Evolutionary conservation across 2,113 vertebrate species (phyloP).

Genomic region (Lampris incognitus): DNA sequence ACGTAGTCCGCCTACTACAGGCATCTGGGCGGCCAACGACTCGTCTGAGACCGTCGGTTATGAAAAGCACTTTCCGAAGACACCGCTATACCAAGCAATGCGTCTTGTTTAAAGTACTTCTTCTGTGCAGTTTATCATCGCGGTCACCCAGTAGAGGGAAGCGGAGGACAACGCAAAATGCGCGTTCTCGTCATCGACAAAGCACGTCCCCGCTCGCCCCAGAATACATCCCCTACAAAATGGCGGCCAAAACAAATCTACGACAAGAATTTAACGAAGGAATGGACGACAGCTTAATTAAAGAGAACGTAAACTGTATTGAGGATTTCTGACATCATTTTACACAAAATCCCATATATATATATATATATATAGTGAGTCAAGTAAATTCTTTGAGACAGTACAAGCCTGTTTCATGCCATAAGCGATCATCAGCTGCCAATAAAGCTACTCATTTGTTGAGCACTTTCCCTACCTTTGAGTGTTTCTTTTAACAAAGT

Average conservation of each 20-base stretch:
- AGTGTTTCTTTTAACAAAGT: too few species aligned
- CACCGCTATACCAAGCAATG: slow-evolving; percentile 65
- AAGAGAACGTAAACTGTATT: too few species aligned
- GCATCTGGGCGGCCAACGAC: slow-evolving; percentile 37
- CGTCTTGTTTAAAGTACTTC: slow-evolving; percentile 60
- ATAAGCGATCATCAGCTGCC: too few species aligned
- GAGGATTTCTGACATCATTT: too few species aligned
- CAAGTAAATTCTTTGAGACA: too few species aligned
- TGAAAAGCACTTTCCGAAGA: slow-evolving; percentile 49
- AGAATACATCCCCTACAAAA: slow-evolving; percentile 80
- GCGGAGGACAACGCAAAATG: slow-evolving; percentile 77
- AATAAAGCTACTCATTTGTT: too few species aligned
- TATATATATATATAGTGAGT: too few species aligned
- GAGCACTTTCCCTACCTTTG: too few species aligned
- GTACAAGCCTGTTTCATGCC: too few species aligned
- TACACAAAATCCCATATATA: too few species aligned
- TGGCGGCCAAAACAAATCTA: slow-evolving; percentile 84
- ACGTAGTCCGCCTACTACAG: slow-evolving; percentile 58
- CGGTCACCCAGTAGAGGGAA: slow-evolving; percentile 56
- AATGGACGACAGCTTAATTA: too few species aligned
- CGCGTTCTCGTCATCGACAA: slow-evolving; percentile 72
- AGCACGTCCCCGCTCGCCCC: slow-evolving; percentile 69
- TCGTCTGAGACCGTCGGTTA: slow-evolving; percentile 31
- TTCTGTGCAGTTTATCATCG: slow-evolving; percentile 70
- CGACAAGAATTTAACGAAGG: not conserved